Evolutionary conservation across 2,797 vertebrate species (phyloP), one percentile per base, ranked within the genome.

Genomic region (Ambastaia sidthimunki): DNA sequence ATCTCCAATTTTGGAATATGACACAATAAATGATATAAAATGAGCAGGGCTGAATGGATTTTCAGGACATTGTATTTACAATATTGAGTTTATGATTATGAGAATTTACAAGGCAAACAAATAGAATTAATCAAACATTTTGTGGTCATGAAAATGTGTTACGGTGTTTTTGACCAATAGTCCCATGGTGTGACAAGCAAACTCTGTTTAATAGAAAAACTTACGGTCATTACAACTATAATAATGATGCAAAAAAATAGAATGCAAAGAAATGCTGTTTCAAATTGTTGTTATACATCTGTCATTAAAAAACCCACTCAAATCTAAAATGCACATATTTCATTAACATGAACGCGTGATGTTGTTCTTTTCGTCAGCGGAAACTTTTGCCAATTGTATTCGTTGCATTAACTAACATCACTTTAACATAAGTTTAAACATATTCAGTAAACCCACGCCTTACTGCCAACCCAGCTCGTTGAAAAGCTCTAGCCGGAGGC

Each of bases 391-490:
- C 2, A 28, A 28, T 4, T 2, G 28, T 28, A 28, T 48, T 7
- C 11, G 16, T 16, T 50, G 12, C 48, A 3, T 16, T 2, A 50
- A 50, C 13, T 4, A 50, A 15, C 13, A 13, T 16, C 48, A 50
- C 10, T 48, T 50, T 48, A 48, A 12, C 48, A 15, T 13, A 1
- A 50, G 48, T 50, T 50, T 50, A 50, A 15, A 7, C 19, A 23
- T 59, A 59, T 59, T 5, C 21, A 23, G 12, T 34, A n/a, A 80
- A 80, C 31, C 47, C 31, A 47, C 28, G 23, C 16, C 59, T 55
- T 72, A 12, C 44, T 41, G 69, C 69, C 60, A 79, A 59, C 44
- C 59, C 74, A 19, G 66, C 60, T 34, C 34, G 60, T 63, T 63
- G 28, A 34, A 63, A 34, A n/a, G 60, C 60, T 47, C 4, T 67